Base-by-base conservation (phyloP, 1,140 invertebrate genomes). In the Hylaeus anthracinus region DNA sequence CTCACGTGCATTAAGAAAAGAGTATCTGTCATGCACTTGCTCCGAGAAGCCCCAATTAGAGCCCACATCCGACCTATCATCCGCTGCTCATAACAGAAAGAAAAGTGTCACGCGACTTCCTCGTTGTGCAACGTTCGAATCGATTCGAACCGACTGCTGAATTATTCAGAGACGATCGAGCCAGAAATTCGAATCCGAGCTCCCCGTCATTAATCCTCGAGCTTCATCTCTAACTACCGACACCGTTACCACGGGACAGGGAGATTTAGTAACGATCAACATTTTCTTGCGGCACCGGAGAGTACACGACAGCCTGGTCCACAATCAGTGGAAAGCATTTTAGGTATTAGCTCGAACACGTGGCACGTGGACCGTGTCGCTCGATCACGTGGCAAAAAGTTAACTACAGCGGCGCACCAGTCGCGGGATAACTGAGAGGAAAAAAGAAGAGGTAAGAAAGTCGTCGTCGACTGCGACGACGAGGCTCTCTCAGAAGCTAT, bases 301-400 rank as follows among this genome's bases (percentile, higher is more conserved):
- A 39, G 60, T 56, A 39, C 65, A 51, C 43, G 58, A 79, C 76
- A 64, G 56, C 61, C 74, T 56, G 66, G 65, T 48, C 79, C 76
- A 72, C 79, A 78, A 85, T 86, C 85, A 81, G 55, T 72, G 75
- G 75, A 78, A 81, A 87, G 81, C 66, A 86, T 86, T 87, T 86
- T 82, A 81, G 48, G 71, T 76, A 87, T 87, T 86, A 86, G 51
- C 82, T 60, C 45, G 86, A 82, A 84, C 86, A 81, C 85, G 86
- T 72, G 85, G 81, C 86, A 87, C 86, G 86, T 87, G 86, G 82
- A 86, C 85, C 86, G 79, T 87, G 86, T 86, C 85, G 85, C 67
- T 86, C 79, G 83, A 78, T 86, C 85, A 64, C 65, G 39, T 69
- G 72, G 84, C 81, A 84, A 87, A 81, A 87, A 86, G 70, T 81